Percentiles rank a stretch among this genome's conserved stretches.
phyloP scores from a whole-genome alignment of 1,140 invertebrate species.

The Pristionchus pacificus region DNA sequence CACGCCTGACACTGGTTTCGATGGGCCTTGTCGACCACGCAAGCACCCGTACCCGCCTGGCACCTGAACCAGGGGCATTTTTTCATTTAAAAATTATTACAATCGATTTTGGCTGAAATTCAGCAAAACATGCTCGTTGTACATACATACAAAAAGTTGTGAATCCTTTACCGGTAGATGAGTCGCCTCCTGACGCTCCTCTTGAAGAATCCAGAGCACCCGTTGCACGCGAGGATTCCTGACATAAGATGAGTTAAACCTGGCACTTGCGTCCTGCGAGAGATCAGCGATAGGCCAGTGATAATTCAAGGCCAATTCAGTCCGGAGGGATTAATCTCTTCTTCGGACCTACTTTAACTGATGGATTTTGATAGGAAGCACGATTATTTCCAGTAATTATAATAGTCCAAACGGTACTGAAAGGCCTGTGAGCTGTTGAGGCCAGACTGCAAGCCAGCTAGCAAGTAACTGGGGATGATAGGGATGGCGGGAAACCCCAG shows the following conservation, averaged over 20 bases:
- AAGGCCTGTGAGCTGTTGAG: no score
- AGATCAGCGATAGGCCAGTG: no score
- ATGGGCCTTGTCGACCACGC: constrained; percentile 95
- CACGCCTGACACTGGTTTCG: constrained; percentile 97
- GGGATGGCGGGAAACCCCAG: no score
- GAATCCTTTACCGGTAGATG: constrained; percentile 72
- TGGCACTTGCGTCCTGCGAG: no score
- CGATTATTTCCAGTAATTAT: background rate
- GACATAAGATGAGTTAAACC: constrained; percentile 62
- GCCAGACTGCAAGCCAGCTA: no score
- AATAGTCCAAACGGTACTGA: background rate
- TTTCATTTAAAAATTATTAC: no score
- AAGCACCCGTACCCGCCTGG: constrained; percentile 64
- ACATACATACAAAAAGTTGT: background rate
- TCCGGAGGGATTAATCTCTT: no score
- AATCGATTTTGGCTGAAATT: no score
- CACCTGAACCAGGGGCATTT: no score
- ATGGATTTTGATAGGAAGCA: background rate
- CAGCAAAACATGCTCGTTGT: no score
- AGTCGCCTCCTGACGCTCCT: constrained; percentile 88
- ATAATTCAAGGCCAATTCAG: background rate
- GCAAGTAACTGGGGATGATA: no score
- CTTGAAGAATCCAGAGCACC: constrained; percentile 98
- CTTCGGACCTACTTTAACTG: constrained; percentile 19
- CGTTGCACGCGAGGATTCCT: constrained; percentile 96